Percentiles rank a stretch among this genome's conserved stretches.
Conservation (phyloP, 2,113 vertebrate species). For the Cacatua alba region DNA sequence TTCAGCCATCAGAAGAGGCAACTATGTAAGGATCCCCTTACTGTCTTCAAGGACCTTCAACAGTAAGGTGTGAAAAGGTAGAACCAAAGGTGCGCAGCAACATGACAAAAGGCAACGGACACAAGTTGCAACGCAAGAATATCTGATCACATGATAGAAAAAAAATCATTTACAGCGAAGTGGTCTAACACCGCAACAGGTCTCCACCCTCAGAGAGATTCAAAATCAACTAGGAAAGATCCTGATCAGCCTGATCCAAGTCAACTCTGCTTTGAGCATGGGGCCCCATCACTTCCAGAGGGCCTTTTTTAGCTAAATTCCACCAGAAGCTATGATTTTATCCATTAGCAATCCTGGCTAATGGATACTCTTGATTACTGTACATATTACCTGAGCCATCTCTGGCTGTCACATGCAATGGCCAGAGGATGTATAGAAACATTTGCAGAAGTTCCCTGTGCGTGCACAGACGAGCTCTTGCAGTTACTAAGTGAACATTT, state of each 20-base stretch:
- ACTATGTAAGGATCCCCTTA: not conserved
- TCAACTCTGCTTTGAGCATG: not conserved
- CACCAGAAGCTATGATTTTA: not conserved
- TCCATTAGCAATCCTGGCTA: not conserved
- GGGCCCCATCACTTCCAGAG: not conserved
- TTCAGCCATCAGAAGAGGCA: not conserved
- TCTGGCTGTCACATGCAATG: rapidly evolving
- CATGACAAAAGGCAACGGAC: not conserved
- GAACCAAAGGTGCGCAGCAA: not conserved
- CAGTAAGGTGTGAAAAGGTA: not conserved
- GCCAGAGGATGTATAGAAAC: not conserved
- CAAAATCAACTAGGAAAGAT: not conserved
- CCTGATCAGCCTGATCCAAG: not conserved
- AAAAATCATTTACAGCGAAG: not conserved
- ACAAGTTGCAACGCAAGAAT: not conserved
- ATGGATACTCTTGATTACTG: not conserved
- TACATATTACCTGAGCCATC: not conserved
- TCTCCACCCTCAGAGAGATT: not conserved
- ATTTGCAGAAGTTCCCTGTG: not conserved
- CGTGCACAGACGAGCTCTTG: not conserved
- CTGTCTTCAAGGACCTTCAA: not conserved
- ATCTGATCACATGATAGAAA: not conserved
- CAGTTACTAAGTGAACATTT: not conserved
- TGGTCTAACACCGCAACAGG: not conserved
- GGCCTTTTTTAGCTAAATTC: not conserved